These are phyloP conservation scores for Geopemphigus sp. DNA, from an alignment of 1,140 invertebrate genomes.

Conservation along the genomic window DNA sequence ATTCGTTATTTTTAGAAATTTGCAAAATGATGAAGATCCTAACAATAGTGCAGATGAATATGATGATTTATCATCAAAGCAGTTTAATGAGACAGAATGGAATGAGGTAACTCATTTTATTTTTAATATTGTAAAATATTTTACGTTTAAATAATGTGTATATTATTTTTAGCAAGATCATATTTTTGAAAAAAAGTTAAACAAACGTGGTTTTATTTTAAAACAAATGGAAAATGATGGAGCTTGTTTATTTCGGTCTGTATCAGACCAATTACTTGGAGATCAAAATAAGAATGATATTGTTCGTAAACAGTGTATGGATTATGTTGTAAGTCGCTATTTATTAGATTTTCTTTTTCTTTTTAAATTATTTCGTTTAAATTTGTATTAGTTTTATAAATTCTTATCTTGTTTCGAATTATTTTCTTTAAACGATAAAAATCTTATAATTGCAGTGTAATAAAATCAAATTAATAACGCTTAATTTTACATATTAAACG, in stretches of 20 bases:
- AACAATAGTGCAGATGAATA: slow-evolving; percentile 76
- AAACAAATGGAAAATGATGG: slow-evolving; percentile 89
- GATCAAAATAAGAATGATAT: slow-evolving; percentile 88
- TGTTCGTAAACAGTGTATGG: slow-evolving; percentile 85
- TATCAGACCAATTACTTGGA: slow-evolving; percentile 90
- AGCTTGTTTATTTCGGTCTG: slow-evolving; percentile 88
- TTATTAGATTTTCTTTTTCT: not conserved
- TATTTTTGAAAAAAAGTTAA: slow-evolving; percentile 71
- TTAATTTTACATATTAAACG: too few relatives aligned
- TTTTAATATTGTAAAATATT: not conserved
- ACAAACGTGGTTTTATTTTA: slow-evolving; percentile 75
- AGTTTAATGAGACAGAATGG: slow-evolving; percentile 64
- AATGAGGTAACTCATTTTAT: slow-evolving; percentile 58
- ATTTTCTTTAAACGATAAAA: too few relatives aligned
- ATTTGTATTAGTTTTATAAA: too few relatives aligned
- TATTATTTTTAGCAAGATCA: slow-evolving; percentile 60
- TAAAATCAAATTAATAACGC: too few relatives aligned
- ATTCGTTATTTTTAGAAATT: slow-evolving; percentile 10
- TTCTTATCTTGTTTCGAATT: too few relatives aligned
- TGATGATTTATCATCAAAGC: slow-evolving; percentile 59
- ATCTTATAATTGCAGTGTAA: too few relatives aligned
- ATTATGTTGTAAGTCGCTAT: slow-evolving; percentile 76
- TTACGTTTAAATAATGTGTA: not conserved
- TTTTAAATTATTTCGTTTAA: too few relatives aligned
- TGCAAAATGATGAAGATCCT: not conserved